Conservation (phyloP, 2,797 vertebrate species). For the Dermochelys coriacea region DNA sequence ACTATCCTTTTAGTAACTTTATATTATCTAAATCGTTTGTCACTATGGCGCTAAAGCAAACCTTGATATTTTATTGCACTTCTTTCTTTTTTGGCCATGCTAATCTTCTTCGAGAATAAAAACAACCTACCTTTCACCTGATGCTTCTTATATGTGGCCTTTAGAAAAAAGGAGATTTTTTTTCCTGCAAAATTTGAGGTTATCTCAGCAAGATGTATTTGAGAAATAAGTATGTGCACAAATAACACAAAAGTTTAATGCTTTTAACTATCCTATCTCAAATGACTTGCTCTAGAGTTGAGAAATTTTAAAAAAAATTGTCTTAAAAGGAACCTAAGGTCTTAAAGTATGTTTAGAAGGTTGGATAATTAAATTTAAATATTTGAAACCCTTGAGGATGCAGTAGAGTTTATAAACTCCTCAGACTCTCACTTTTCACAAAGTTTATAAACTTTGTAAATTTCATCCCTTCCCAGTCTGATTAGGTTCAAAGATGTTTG, state of each 20-base stretch:
- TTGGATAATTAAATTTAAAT: background rate
- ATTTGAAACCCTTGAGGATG: slow-evolving; percentile 1
- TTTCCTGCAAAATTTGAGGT: background rate
- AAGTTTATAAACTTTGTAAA: background rate
- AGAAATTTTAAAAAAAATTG: background rate
- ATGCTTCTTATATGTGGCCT: background rate
- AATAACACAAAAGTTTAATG: too few species aligned
- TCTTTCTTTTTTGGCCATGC: background rate
- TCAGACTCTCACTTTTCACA: background rate
- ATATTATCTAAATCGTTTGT: background rate
- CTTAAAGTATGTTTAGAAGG: background rate
- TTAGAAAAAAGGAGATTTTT: background rate
- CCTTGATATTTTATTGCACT: background rate
- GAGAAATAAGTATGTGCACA: too few species aligned
- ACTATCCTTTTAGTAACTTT: background rate
- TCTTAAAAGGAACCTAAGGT: background rate
- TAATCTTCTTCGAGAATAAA: background rate
- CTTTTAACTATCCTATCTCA: background rate
- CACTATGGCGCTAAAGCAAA: background rate
- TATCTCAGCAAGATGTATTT: too few species aligned
- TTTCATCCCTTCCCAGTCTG: background rate
- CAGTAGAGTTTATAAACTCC: background rate
- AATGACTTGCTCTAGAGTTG: background rate
- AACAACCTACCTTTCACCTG: background rate
- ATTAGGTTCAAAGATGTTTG: rapidly evolving